Base-by-base conservation (phyloP, 1,140 invertebrate species). In the Leptopilina boulardi region DNA sequence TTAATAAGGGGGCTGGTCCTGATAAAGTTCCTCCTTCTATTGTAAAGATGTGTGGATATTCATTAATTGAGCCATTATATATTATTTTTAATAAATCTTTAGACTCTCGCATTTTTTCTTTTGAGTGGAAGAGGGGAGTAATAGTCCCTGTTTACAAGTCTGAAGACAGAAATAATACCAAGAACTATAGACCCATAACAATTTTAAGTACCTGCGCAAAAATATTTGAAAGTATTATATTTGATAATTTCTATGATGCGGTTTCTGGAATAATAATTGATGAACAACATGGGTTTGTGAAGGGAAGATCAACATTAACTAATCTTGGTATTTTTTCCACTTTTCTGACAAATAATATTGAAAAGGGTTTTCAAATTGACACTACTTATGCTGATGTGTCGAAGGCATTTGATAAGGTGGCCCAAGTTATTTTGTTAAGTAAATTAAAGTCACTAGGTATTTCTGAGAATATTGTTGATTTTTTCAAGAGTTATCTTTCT, bases 341-440 rank as follows among this genome's bases (percentile, higher is more conserved):
- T 47, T 79, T 59, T 54, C 1, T 79, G 2, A n/a, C 66, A 18
- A 21, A 30, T 19, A 72, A 38, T 2, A 23, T 76, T 18, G 77
- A 74, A n/a, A 70, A 19, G 5, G 42, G 30, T 26, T 26, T 8
- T 44, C 79, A 80, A 19, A 59, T 76, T 34, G 78, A 71, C 54
- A 70, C 51, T 10, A 73, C 74, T 9, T 75, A 76, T 74, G 26
- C 51, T 2, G 70, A 83, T 70, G 19, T 76, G 34, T 19, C 19
- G 34, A 77, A 83, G 18, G 76, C 71, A 2, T 78, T 77, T 77
- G 78, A 83, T 59, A 70, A 70, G 2, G 76, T 82, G 5, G 56
- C 75, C 30, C 79, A 83, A 74, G 42, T 23, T 1, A 19, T 77
- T 2, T 47, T 82, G 5, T 10, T 72, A 0, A 15, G 59, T 38